These are phyloP conservation scores for Danaus plexippus DNA, from an alignment of 1,140 invertebrate genomes.

Conservation along the genomic window DNA sequence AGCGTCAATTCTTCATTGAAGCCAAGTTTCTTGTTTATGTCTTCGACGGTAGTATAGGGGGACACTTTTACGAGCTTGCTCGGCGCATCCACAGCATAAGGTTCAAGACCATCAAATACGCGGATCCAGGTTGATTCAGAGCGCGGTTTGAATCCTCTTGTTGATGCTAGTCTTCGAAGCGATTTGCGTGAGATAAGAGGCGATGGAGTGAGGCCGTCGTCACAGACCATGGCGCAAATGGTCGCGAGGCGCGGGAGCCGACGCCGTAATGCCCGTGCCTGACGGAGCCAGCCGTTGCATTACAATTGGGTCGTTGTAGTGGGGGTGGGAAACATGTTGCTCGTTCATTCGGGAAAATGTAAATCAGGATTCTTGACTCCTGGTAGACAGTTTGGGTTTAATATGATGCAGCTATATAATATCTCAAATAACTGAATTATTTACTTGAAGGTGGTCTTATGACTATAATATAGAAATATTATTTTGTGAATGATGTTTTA, in stretches of 20 bases:
- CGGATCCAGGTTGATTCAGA: slow-evolving; percentile 72
- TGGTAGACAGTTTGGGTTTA: too few species aligned
- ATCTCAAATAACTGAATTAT: too few species aligned
- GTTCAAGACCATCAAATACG: slow-evolving; percentile 74
- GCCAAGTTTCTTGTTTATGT: slow-evolving; percentile 75
- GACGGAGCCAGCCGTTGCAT: slow-evolving; percentile 49
- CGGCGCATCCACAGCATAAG: slow-evolving; percentile 55
- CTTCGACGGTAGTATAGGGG: slow-evolving; percentile 73
- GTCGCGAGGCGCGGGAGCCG: slow-evolving; percentile 47
- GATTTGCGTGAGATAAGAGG: slow-evolving; percentile 53
- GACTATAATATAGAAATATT: too few species aligned
- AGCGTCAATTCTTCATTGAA: slow-evolving; percentile 73
- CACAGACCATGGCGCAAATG: slow-evolving; percentile 62
- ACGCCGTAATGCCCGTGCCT: slow-evolving; percentile 52
- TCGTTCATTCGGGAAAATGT: slow-evolving; percentile 59
- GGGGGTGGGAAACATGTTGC: slow-evolving; percentile 67
- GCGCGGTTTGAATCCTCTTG: slow-evolving; percentile 66
- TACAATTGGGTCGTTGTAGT: slow-evolving; percentile 63
- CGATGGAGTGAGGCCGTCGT: slow-evolving; percentile 52
- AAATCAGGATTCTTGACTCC: too few species aligned
- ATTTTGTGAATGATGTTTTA: not conserved
- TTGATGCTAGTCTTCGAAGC: slow-evolving; percentile 72
- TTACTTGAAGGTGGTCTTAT: too few species aligned
- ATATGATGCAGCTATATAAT: too few species aligned
- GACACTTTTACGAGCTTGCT: slow-evolving; percentile 74